Base-by-base conservation (phyloP, 1,140 invertebrate species). In the Lasioglossum baleicum region DNA sequence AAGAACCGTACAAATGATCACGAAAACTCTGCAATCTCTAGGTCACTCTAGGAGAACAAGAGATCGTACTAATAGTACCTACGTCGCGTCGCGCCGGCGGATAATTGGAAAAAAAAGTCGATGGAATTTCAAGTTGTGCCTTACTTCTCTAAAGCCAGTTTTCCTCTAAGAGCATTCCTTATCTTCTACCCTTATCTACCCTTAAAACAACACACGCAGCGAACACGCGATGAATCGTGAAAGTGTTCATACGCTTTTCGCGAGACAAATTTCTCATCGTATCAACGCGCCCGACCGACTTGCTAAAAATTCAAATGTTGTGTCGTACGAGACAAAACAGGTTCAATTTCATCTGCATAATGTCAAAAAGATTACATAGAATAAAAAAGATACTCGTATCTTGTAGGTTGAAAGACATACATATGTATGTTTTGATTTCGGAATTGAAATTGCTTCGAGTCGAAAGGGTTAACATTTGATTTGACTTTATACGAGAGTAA, bases 121-220 rank as follows among this genome's bases (percentile, higher is more conserved):
- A 26, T 58, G 68, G 42, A 22, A 51, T 13, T 15, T 77, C 26
- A 26, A 70, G 35, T 48, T 56, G 20, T 76, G 17, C 35, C 35
- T 67, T 70, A 77, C 15, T 35, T 26, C 20, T 17, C 56, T 61
- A 70, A 77, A 70, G 67, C 42, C 67, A 40, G 67, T 48, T 58
- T 51, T 61, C 22, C 22, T 20, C 48, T 51, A 20, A 48, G 42
- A 48, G 42, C 22, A 65, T 42, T n/a, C 35, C 53, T 75, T 75
- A 75, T 5, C 42, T 64, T 67, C 42, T 75, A 60, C 35, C 35
- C 70, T 73, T 73, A 56, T 31, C 26, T 73, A 56, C n/a, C 26
- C 60, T 67, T 44, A 48, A 67, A 51, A 48, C n/a, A n/a, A n/a
- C n/a, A n/a, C 64, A 44, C 42, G 44, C 17, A 66, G 35, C 17